Base-by-base conservation (phyloP, 2,888 invertebrate genomes). In the Biston stratarius region DNA sequence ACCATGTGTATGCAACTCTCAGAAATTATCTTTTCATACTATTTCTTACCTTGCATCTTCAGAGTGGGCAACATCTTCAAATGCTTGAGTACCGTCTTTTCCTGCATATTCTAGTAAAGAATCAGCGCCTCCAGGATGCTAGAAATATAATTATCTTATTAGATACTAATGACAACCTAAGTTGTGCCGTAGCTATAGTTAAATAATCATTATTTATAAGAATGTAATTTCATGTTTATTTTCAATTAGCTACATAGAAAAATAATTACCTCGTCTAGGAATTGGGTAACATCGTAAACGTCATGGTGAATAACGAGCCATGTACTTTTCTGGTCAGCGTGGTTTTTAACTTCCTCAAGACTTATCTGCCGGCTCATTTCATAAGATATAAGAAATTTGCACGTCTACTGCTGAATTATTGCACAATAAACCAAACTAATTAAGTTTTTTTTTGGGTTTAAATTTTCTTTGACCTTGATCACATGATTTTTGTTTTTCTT, bases 41-140 rank as follows among this genome's bases (percentile, higher is more conserved):
- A 0, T n/a, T n/a, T 64, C 53, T 47, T 64, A 91, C 94, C 83
- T 86, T 6, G 99, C 99, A 93, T 98, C 98, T 51, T 95, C 95
- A 33, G 98, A 98, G 88, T 99, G 99, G 0, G 98, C 98, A n/a
- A 98, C 98, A 94, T 99, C 98, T 92, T 99, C 98, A 90, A 99
- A 99, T 0, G 96, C 95, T 86, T 97, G 97, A 24, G 98, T 97
- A 0, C 96, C 97, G 88, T 98, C 97, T 80, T 93, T 94, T 57
- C 98, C 98, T 33, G 95, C 96, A 83, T 96, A 96, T 76, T 97
- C 97, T 68, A 97, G 73, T 24, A 98, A 88, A 7, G 97, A 95
- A 78, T 98, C 98, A 85, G 96, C 97, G 59, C 98, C 98, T 63
- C 98, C 98, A 70, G 98, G 98, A 89, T 98, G 98, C 97, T 98